Base-by-base conservation (phyloP, 2,113 vertebrate species). In the Psephotus haematonotus region DNA sequence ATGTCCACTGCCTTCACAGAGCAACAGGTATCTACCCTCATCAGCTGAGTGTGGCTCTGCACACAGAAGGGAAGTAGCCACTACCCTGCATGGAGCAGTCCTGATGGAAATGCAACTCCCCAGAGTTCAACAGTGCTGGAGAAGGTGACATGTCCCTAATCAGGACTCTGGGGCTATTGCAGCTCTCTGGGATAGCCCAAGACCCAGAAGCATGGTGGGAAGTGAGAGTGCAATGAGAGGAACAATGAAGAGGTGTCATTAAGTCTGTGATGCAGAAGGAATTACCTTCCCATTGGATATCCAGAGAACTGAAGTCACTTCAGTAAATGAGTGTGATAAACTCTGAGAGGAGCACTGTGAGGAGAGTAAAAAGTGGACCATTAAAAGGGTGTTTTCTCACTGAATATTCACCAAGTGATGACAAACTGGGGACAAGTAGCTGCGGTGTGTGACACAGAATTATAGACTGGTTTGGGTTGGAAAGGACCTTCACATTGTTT, bases 121-220 rank as follows among this genome's bases (percentile, higher is more conserved):
- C 47, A 64, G 59, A 50, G 18, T 33, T 22, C 59, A 68, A 11
- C 10, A 49, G 18, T 28, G 62, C 4, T 35, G 31, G 62, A 33
- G 6, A 81, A 11, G 17, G 10, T 0, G 1, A 13, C 1, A 0
- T 41, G 22, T 72, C 25, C 59, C 35, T 77, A 37, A 16, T 11
- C 25, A 57, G 29, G 22, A 19, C 18, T 10, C 15, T 57, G 47
- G 25, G 29, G 31, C 15, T 19, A 13, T 10, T 60, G 19, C 1
- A 1, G 33, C 12, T 24, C 19, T 55, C 18, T 33, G 35, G 13
- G 31, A 10, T 19, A 33, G 17, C 12, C 39, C 57, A 85, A 64
- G 39, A 47, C 20, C 15, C 44, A 67, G 60, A 10, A n/a, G 3
- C 7, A 2, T 11, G 0, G 9, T 76, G 8, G 5, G 17, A 90